Evolutionary conservation across 2,113 vertebrate species (phyloP).

Genomic region (Casuarius casuarius): DNA sequence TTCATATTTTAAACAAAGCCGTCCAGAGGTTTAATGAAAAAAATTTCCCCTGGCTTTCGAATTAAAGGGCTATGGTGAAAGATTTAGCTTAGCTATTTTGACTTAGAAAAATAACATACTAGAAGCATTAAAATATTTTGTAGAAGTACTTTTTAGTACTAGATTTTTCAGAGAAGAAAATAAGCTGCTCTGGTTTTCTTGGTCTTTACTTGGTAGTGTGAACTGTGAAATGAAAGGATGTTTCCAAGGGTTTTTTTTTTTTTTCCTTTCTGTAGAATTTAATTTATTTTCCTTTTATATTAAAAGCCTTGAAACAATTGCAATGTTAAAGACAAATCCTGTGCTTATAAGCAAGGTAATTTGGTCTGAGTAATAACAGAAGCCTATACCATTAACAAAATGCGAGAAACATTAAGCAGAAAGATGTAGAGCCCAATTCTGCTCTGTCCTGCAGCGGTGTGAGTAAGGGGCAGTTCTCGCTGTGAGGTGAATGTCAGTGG

Average conservation of each 20-base stretch:
- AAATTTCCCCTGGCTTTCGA: conserved; percentile 69
- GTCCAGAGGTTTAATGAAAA: conserved; percentile 72
- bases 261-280: not conserved
- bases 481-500: not conserved
- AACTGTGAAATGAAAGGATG: not conserved
- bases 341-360: conserved; percentile 2
- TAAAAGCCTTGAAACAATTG: conserved; percentile 47
- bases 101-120: conserved; percentile 66
- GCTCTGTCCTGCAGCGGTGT: not conserved
- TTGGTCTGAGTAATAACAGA: conserved; percentile 6
- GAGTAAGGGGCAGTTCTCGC: not conserved
- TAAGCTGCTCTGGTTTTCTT: not conserved
- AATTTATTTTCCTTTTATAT: conserved; percentile 47
- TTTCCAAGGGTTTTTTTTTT: conserved; percentile 6
- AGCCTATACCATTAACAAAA: conserved; percentile 12
- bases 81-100: conserved; percentile 65
- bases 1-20: conserved; percentile 73
- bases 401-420: not conserved
- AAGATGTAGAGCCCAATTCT: not conserved
- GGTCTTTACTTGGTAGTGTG: not conserved
- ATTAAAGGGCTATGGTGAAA: conserved; percentile 71
- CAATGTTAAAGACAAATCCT: not conserved
- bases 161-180: not conserved
- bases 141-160: conserved; percentile 47
- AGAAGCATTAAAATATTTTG: conserved; percentile 52